Base-by-base conservation (phyloP, 2,113 vertebrate genomes). In the Galbula dea region DNA sequence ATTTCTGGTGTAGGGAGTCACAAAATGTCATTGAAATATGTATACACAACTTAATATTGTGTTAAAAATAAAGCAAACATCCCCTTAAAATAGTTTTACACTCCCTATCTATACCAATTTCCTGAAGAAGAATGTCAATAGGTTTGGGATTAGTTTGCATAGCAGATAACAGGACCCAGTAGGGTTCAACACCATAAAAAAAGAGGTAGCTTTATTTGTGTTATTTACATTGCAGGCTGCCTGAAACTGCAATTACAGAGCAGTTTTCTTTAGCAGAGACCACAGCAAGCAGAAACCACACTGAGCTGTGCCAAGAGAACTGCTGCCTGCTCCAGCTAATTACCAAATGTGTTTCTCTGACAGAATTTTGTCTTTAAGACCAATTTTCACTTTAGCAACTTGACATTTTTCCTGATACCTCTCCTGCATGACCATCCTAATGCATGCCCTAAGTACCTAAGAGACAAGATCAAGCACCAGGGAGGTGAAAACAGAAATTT, bases 241-340 rank as follows among this genome's bases (percentile, higher is more conserved):
- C 61, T 87, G 54, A 85, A 81, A 81, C 72, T 90, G 82, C 23
- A 93, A 86, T 94, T 94, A 96, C 52, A 88, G 79, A 32, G 9
- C 43, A 67, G 85, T 94, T 96, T 94, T 91, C 95, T 93, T 96
- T 91, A 96, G 87, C 89, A 71, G 67, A 86, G 68, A 91, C 89
- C 92, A 89, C 95, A 91, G 94, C 27, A 54, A 94, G 79, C 2
- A 7, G 91, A 96, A 96, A 96, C 94, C 85, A 76, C 80, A 7
- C 27, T 9, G 66, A 75, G 41, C 16, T 29, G 82, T 75, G 95
- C 87, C 93, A 96, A 90, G 73, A 94, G 66, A 91, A 39, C 68
- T 73, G 82, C 88, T 94, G 75, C 85, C 79, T 83, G 43, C 13
- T 88, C 66, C 46, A 49, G 41, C 62, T 95, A 94, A 96, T 95